Conservation (phyloP, 92 coral and sea anemone species). For the Phenganax stokvisi region DNA sequence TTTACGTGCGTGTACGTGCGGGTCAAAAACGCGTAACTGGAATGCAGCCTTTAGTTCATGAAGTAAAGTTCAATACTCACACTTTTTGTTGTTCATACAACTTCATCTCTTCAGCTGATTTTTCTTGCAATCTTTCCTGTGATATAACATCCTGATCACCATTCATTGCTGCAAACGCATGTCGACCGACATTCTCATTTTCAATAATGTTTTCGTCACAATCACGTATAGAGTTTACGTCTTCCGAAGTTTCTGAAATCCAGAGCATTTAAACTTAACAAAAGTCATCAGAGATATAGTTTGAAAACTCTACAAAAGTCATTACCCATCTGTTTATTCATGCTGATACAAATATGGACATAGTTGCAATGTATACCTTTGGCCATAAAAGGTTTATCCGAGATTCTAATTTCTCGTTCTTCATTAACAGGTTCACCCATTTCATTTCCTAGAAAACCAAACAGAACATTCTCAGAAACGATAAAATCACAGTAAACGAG, state of each 20-base stretch:
- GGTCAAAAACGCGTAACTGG: no score
- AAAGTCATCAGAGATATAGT: no score
- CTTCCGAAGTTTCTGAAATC: slow-evolving; percentile 5
- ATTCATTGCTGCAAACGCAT: not conserved
- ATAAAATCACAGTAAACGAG: not conserved
- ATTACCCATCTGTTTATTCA: no score
- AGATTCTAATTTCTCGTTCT: slow-evolving; percentile 85
- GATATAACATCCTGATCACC: no score
- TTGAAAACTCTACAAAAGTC: no score
- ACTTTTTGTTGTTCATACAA: no score
- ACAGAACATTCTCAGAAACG: not conserved
- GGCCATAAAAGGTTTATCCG: slow-evolving; percentile 56
- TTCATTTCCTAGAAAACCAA: slow-evolving; percentile 65
- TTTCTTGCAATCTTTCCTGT: no score
- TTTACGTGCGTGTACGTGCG: no score
- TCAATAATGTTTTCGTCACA: slow-evolving; percentile 55
- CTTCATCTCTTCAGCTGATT: no score
- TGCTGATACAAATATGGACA: not conserved
- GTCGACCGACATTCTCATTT: slow-evolving; percentile 70
- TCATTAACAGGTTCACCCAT: slow-evolving; percentile 90
- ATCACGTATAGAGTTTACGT: slow-evolving; percentile 38
- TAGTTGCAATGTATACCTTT: not conserved
- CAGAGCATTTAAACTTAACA: no score
- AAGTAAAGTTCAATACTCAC: no score
- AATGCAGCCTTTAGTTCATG: no score